phyloP scores from a whole-genome alignment of 2,888 invertebrate genomes.

The Phengaris alcon region DNA sequence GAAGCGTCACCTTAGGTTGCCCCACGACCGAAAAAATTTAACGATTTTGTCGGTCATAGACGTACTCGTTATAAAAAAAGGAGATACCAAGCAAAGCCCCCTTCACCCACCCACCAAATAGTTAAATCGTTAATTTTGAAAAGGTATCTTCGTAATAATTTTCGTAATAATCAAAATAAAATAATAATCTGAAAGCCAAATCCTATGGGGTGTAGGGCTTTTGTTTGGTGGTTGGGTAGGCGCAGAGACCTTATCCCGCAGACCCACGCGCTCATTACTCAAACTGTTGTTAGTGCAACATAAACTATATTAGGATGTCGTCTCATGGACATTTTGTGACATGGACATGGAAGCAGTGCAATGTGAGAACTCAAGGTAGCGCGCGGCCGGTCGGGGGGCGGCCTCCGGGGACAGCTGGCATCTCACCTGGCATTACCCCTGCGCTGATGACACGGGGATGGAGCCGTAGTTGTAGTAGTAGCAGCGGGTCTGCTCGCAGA shows the following conservation, averaged over 20 bases:
- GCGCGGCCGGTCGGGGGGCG: slow-evolving; percentile 73
- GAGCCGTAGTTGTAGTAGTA: slow-evolving; percentile 95
- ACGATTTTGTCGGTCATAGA: slow-evolving; percentile 26
- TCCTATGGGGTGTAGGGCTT: slow-evolving; percentile 76
- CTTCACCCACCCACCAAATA: slow-evolving; percentile 80
- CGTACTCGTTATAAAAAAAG: slow-evolving; percentile 38
- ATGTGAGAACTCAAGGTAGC: slow-evolving; percentile 43
- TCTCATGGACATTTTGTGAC: slow-evolving; percentile 49
- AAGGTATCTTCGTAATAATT: slow-evolving; percentile 34
- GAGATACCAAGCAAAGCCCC: slow-evolving; percentile 81
- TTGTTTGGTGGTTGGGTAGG: slow-evolving; percentile 80
- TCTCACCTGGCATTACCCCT: slow-evolving; percentile 94
- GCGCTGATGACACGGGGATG: slow-evolving; percentile 92
- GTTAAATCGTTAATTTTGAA: slow-evolving; percentile 57
- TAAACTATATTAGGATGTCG: slow-evolving; percentile 51
- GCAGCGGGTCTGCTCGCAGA: slow-evolving; percentile 93
- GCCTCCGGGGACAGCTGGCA: slow-evolving; percentile 78
- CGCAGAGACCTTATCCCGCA: slow-evolving; percentile 76
- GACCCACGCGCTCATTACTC: slow-evolving; percentile 67
- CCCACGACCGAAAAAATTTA: slow-evolving; percentile 3
- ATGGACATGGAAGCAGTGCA: slow-evolving; percentile 41
- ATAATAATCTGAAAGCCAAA: slow-evolving; percentile 47
- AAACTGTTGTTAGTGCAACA: slow-evolving; percentile 57
- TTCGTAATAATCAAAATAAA: slow-evolving; percentile 33
- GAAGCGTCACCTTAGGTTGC: slow-evolving; percentile 50